Conservation (phyloP, 2,888 invertebrate genomes). For the Pandemis heparana region DNA sequence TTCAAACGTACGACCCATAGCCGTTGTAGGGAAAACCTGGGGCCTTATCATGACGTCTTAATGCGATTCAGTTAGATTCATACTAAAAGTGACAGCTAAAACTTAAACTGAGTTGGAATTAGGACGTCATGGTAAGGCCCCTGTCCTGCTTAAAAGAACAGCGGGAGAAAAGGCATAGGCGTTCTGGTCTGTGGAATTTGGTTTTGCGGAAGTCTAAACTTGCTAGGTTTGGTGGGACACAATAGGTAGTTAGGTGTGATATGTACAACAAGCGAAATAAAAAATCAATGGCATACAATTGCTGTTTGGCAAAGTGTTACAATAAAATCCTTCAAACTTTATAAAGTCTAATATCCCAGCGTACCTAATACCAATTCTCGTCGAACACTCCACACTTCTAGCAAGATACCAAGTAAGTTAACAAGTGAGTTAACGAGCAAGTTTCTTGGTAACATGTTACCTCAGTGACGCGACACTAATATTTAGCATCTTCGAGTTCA, state of each 20-base stretch:
- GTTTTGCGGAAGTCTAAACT: no score
- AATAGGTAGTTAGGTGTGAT: neutral
- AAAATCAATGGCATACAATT: neutral
- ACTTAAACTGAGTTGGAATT: no score
- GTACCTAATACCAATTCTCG: neutral
- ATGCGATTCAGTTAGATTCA: no score
- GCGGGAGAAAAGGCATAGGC: no score
- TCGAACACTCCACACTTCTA: slow-evolving; percentile 17
- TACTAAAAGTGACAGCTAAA: no score
- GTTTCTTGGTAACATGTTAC: slow-evolving; percentile 39
- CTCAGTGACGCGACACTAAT: slow-evolving; percentile 50
- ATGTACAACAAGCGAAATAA: neutral
- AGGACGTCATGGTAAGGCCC: no score
- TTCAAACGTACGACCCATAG: no score
- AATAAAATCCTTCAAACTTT: neutral
- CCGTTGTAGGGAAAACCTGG: no score
- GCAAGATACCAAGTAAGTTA: slow-evolving; percentile 6
- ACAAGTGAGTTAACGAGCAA: neutral
- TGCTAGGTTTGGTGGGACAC: no score
- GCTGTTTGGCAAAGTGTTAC: neutral
- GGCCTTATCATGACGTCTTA: no score
- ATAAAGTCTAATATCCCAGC: neutral
- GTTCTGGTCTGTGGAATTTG: no score
- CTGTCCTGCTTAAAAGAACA: no score
- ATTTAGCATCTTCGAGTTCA: slow-evolving; percentile 64